These are phyloP conservation scores for Theocolax elegans DNA, from an alignment of 1,140 invertebrate species.

Conservation along the genomic window DNA sequence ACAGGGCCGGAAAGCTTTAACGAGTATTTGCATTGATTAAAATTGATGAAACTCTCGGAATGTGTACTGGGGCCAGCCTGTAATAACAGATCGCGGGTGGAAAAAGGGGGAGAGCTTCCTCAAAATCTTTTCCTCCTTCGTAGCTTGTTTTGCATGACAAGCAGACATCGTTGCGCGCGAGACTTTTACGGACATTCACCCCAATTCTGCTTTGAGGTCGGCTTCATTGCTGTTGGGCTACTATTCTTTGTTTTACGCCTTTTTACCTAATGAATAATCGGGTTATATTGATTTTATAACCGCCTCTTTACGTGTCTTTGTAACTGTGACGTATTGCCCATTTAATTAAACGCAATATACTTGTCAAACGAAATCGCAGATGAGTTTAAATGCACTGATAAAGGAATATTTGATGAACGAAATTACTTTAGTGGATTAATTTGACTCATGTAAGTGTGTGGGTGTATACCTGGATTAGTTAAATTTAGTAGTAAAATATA, in stretches of 20 bases:
- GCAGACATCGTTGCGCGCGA: not conserved
- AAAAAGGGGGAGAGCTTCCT: not conserved
- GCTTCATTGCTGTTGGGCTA: not conserved
- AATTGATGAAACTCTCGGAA: conserved; percentile 31
- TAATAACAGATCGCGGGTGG: conserved; percentile 17
- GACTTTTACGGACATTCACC: conserved; percentile 20
- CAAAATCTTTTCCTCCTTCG: conserved; percentile 13
- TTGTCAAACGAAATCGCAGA: too few relatives aligned
- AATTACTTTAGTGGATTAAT: too few relatives aligned
- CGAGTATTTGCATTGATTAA: conserved; percentile 42
- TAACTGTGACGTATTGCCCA: too few relatives aligned
- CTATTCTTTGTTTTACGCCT: not conserved
- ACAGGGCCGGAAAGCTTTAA: not conserved
- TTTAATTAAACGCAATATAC: too few relatives aligned
- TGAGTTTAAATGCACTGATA: too few relatives aligned
- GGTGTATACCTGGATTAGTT: too few relatives aligned
- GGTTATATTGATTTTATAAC: too few relatives aligned
- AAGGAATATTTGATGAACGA: too few relatives aligned
- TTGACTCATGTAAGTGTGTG: too few relatives aligned
- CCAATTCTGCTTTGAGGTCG: not conserved
- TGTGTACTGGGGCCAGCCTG: not conserved
- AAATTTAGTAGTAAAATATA: too few relatives aligned
- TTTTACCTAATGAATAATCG: conserved; percentile 3
- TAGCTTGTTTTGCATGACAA: conserved; percentile 32
- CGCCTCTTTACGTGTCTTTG: too few relatives aligned